These are phyloP conservation scores for Aculops lycopersici DNA, from an alignment of 1,140 invertebrate species.

Conservation along the genomic window DNA sequence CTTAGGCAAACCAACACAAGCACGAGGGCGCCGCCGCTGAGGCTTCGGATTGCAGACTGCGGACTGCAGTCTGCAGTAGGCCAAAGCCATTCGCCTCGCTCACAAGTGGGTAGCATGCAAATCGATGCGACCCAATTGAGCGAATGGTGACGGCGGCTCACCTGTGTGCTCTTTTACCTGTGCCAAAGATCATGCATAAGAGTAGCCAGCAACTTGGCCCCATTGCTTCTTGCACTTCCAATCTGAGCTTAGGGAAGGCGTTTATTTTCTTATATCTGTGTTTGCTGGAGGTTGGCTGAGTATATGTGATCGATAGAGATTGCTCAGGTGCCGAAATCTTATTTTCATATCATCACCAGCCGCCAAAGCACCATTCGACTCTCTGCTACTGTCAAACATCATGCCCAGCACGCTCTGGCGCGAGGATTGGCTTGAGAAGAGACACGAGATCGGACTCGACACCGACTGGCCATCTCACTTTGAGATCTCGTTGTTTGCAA, in stretches of 20 bases:
- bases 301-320: constrained; percentile 41
- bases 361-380: constrained; percentile 25
- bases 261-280: constrained; percentile 24
- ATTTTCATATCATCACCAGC: constrained; percentile 65
- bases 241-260: too few species aligned
- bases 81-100: too few species aligned
- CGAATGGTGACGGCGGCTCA: too few species aligned
- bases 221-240: constrained; percentile 2
- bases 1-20: too few species aligned
- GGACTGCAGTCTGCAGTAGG: too few species aligned
- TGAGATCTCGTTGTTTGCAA: constrained; percentile 15
- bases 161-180: too few species aligned
- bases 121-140: too few species aligned
- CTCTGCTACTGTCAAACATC: constrained; percentile 15
- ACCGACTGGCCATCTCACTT: constrained; percentile 64
- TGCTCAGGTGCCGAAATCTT: constrained; percentile 54
- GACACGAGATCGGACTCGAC: constrained; percentile 28
- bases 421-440: constrained; percentile 23
- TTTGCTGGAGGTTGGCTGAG: constrained; percentile 27
- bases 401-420: constrained; percentile 32
- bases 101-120: too few species aligned
- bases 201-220: background rate
- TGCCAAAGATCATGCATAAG: too few species aligned
- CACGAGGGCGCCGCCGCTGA: too few species aligned
- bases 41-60: too few species aligned